Evolutionary conservation across 2,888 invertebrate species (phyloP).

Genomic region (Isoperla grammatica): DNA sequence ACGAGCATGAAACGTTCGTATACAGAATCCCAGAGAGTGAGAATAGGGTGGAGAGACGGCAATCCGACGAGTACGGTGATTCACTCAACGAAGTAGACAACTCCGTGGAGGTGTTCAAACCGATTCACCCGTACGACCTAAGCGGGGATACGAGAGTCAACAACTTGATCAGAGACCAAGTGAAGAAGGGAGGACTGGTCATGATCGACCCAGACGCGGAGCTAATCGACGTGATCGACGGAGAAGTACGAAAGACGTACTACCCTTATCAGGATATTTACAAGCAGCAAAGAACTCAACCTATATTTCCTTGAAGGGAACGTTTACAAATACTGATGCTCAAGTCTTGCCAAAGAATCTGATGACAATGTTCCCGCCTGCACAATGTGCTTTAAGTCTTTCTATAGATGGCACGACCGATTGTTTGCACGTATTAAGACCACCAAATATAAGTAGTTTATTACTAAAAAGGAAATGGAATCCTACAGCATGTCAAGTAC

Average conservation of each 20-base stretch:
- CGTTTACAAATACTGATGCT: background rate
- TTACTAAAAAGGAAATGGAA: no score
- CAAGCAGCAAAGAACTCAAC: conserved; percentile 2
- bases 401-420: no score
- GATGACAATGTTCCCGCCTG: background rate
- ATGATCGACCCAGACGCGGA: conserved; percentile 23
- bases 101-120: conserved; percentile 11
- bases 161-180: conserved; percentile 10
- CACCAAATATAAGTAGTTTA: no score
- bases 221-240: conserved; percentile 13
- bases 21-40: no score
- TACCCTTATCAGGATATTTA: background rate
- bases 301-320: conserved; percentile 1
- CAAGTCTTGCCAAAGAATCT: conserved; percentile 3
- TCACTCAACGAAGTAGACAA: conserved; percentile 12
- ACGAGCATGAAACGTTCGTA: no score
- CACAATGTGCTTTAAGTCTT: background rate
- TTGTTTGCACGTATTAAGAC: no score
- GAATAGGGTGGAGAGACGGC: no score
- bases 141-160: conserved; percentile 17
- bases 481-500: no score
- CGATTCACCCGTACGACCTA: conserved; percentile 6
- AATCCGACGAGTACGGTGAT: background rate
- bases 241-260: background rate
- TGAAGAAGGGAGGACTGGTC: conserved; percentile 14